These are phyloP conservation scores for Pogonophryne albipinna DNA, from an alignment of 2,797 vertebrate genomes.

Conservation along the genomic window DNA sequence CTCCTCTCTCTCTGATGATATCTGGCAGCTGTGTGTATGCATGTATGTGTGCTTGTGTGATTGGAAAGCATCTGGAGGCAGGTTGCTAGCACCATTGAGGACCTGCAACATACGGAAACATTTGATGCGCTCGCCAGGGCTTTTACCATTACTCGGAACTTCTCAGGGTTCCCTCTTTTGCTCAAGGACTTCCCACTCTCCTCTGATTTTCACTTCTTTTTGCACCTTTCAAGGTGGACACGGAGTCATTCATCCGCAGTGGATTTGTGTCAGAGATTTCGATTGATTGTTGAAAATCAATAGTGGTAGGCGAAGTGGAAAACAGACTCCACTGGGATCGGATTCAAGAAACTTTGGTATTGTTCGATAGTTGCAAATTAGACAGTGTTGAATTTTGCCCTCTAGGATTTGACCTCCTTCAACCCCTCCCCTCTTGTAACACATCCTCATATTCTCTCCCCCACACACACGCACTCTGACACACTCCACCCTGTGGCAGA, in stretches of 20 bases:
- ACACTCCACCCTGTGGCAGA: slow-evolving; percentile 46
- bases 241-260: slow-evolving; percentile 21
- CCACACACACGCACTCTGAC: slow-evolving; percentile 1
- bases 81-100: slow-evolving; percentile 60
- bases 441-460: neutral
- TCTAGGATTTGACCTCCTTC: slow-evolving; percentile 49
- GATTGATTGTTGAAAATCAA: slow-evolving; percentile 33
- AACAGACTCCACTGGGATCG: slow-evolving; percentile 37
- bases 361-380: slow-evolving; percentile 47
- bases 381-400: slow-evolving; percentile 55
- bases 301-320: slow-evolving; percentile 38
- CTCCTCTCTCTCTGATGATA: slow-evolving; percentile 44
- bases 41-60: slow-evolving; percentile 46
- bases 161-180: slow-evolving; percentile 53
- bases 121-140: slow-evolving; percentile 51
- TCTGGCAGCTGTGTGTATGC: slow-evolving; percentile 57
- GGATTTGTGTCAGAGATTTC: slow-evolving; percentile 36
- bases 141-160: slow-evolving; percentile 62
- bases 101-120: slow-evolving; percentile 59
- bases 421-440: neutral
- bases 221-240: slow-evolving; percentile 14
- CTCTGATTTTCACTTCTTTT: slow-evolving; percentile 29
- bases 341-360: slow-evolving; percentile 30
- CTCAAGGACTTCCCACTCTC: slow-evolving; percentile 40
- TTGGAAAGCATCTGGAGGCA: slow-evolving; percentile 73